Conservation (phyloP, 2,888 invertebrate genomes). For the Dinocampus coccinellae region DNA sequence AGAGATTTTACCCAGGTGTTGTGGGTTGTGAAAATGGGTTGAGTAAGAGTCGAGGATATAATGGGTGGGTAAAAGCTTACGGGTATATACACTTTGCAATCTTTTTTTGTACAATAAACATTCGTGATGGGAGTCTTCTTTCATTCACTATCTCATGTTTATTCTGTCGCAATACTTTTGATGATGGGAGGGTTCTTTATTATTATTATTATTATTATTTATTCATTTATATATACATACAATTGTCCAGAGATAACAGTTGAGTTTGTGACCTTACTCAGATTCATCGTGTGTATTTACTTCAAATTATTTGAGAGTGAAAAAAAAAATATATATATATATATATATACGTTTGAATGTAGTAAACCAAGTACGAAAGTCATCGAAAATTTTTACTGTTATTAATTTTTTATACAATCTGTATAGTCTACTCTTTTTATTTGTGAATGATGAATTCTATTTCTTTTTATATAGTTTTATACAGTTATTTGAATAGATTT, state of each 20-base stretch:
- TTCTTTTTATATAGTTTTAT: background rate
- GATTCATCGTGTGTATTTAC: background rate
- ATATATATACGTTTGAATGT: too few species aligned
- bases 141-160: conserved; percentile 10
- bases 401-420: too few species aligned
- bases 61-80: conserved; percentile 5
- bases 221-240: background rate
- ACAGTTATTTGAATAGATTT: background rate
- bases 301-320: background rate
- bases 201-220: background rate
- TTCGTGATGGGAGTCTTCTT: background rate
- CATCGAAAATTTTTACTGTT: too few species aligned
- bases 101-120: background rate
- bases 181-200: background rate
- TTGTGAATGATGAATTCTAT: background rate
- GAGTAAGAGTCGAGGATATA: background rate
- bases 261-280: background rate
- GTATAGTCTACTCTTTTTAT: too few species aligned
- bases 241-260: background rate
- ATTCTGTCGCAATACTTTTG: conserved; percentile 15
- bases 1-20: background rate
- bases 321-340: too few species aligned
- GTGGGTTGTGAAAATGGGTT: background rate
- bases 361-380: too few species aligned
- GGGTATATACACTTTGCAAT: background rate